Base-by-base conservation (phyloP, 92 coral and sea anemone genomes). In the Epizoanthus rinbou region DNA sequence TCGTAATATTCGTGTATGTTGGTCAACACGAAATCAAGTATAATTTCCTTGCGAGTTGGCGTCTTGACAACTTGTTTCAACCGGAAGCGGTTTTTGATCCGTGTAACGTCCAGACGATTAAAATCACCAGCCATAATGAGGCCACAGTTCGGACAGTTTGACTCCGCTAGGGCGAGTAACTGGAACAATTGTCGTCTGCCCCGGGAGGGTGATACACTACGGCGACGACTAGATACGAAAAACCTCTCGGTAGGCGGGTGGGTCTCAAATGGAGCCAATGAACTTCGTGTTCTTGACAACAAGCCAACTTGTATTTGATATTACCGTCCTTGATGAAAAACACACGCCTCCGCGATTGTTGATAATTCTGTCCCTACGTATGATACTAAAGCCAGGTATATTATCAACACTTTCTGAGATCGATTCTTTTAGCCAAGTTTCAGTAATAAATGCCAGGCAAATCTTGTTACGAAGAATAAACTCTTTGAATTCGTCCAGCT, bases 381-480 rank as follows among this genome's bases (percentile, higher is more conserved):
- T 63, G 60, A 86, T 59, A 59, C 85, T 66, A 80, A 80, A 86
- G 37, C 62, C 70, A n/a, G 86, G 82, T 23, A 83, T 72, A 50
- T 72, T 59, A n/a, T 71, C 70, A 70, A 83, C 75, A 59, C 69
- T 70, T 9, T 86, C 87, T 19, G 84, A 17, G 69, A 89, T 82
- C 18, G 81, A 65, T 63, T 82, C 85, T 73, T 71, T 86, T 23
- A 86, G 87, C 87, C 93, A 90, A 23, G 90, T 83, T 64, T 84
- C 88, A 33, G 91, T 75, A 54, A 80, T 64, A 57, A 76, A 78
- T 18, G 78, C 83, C 59, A 87, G 64, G 60, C 69, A 58, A 41
- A 72, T 69, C 24, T 81, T 81, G 70, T 80, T 75, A 62, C 83
- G 86, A 82, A 22, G 50, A 23, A 80, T 50, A 75, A 85, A 79